These are phyloP conservation scores for Parazoanthus atlanticus DNA, from an alignment of 92 coral and sea anemone genomes.

Conservation along the genomic window DNA sequence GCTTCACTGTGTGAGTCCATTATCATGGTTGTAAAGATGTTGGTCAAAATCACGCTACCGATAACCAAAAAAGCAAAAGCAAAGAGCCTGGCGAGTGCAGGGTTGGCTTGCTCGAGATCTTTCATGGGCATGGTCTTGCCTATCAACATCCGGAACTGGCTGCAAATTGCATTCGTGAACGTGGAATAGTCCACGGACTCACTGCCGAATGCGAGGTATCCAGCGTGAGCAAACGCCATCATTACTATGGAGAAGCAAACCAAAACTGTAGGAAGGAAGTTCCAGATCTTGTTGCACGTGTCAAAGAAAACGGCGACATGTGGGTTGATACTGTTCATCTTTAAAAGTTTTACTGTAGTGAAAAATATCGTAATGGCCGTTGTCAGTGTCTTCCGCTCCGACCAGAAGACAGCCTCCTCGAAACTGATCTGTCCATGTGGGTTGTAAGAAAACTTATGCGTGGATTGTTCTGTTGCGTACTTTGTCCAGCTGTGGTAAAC, in stretches of 20 bases:
- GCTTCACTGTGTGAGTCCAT: background rate
- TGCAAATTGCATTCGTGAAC: background rate
- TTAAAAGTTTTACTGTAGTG: background rate
- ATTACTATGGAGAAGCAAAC: background rate
- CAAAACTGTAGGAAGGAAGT: background rate
- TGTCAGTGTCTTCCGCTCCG: background rate
- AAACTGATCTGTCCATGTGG: background rate
- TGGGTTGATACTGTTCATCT: conserved; percentile 7
- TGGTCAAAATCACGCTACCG: background rate
- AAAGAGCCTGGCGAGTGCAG: background rate
- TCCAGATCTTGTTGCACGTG: conserved; percentile 6
- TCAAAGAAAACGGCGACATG: background rate
- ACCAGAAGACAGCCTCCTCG: background rate
- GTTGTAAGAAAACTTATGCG: background rate
- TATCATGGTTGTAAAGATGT: background rate
- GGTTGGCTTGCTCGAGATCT: background rate
- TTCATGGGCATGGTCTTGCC: background rate
- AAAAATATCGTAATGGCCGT: background rate
- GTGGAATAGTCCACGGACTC: background rate
- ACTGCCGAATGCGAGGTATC: conserved; percentile 2
- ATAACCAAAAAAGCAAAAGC: background rate
- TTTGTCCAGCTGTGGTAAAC: background rate
- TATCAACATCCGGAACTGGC: background rate
- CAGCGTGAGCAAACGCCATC: background rate
- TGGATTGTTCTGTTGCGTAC: background rate